These are phyloP conservation scores for Eurytoma californica DNA, from an alignment of 2,888 invertebrate genomes.

Conservation along the genomic window DNA sequence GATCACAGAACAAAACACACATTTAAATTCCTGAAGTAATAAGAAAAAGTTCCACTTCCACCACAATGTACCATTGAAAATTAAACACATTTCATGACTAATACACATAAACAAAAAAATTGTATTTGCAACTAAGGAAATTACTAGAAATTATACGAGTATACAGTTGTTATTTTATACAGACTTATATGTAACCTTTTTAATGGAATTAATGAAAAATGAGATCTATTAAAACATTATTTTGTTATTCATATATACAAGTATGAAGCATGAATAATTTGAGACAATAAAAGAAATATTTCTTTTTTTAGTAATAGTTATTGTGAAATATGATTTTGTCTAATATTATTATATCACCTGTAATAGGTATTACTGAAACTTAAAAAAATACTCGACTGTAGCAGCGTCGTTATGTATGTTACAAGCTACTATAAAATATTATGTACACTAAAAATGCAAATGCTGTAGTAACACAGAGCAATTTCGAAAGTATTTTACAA, in stretches of 20 bases:
- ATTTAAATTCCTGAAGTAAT: neutral
- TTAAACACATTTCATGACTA: conserved; percentile 3
- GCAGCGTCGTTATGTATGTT: conserved; percentile 27
- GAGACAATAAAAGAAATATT: conserved; percentile 34
- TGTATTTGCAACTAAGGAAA: too few species aligned
- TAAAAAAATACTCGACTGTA: conserved; percentile 3
- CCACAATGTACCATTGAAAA: neutral
- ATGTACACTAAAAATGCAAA: neutral
- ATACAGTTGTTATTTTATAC: conserved; percentile 11
- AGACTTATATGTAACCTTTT: conserved; percentile 18
- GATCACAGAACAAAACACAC: too few species aligned
- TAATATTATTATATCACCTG: conserved; percentile 14
- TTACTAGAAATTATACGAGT: neutral
- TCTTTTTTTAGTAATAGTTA: conserved; percentile 34
- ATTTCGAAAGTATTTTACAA: conserved; percentile 22
- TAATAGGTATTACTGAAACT: conserved; percentile 25
- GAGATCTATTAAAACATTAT: conserved; percentile 36
- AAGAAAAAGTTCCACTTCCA: neutral
- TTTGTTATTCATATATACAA: conserved; percentile 43
- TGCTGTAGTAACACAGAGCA: neutral
- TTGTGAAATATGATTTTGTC: conserved; percentile 25
- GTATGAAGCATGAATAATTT: conserved; percentile 42
- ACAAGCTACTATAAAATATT: conserved; percentile 22
- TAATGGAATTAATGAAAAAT: conserved; percentile 25
- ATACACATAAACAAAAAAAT: neutral